phyloP scores from a whole-genome alignment of 2,888 invertebrate species.

The Autographa pulchrina region DNA sequence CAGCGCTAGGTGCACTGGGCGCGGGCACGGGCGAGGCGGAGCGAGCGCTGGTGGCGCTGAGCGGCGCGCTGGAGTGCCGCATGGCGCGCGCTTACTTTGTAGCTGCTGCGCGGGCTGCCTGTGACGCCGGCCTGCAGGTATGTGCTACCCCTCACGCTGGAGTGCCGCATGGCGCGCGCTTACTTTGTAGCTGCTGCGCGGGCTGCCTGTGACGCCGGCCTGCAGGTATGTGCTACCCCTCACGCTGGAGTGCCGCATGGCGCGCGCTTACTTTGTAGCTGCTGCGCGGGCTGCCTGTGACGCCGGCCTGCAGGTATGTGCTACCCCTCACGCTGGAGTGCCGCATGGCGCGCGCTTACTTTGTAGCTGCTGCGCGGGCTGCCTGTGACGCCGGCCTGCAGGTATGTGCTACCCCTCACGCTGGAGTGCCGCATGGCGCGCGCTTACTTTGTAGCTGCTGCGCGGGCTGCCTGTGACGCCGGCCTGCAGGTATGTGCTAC shows the following conservation, averaged over 20 bases:
- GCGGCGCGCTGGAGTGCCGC: constrained; percentile 94
- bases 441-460: constrained; percentile 94
- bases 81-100: constrained; percentile 95
- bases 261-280: constrained; percentile 95
- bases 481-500: no score
- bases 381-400: constrained; percentile 95
- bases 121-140: constrained; percentile 93
- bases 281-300: constrained; percentile 95
- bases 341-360: constrained; percentile 94
- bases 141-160: constrained; percentile 88
- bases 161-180: constrained; percentile 95
- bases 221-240: no score
- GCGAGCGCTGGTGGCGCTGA: constrained; percentile 91
- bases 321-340: constrained; percentile 97
- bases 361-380: constrained; percentile 94
- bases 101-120: constrained; percentile 94
- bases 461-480: constrained; percentile 95
- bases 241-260: constrained; percentile 95
- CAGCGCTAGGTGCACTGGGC: constrained; percentile 93
- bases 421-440: constrained; percentile 96
- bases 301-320: no score
- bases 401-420: no score
- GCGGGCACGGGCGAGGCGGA: constrained; percentile 94
- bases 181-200: constrained; percentile 95
- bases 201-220: constrained; percentile 94